Evolutionary conservation across 2,888 invertebrate genomes (phyloP).

Genomic region (Tetragnatha montana): DNA sequence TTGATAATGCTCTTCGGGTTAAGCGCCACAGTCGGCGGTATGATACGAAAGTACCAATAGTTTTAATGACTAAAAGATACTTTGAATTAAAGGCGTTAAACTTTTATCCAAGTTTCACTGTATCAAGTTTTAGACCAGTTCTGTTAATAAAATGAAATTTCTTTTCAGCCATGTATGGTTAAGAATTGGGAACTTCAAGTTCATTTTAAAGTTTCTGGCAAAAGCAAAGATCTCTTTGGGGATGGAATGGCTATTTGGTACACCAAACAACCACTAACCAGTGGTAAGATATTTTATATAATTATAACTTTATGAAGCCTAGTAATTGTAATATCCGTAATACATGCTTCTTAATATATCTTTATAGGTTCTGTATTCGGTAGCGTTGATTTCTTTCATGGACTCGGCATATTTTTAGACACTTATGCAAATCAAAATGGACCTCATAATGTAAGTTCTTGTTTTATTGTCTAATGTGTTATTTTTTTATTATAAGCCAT

Average conservation of each 20-base stretch:
- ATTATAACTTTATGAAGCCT: no score
- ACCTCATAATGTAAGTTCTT: constrained; percentile 91
- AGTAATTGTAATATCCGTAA: neutral
- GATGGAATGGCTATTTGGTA: constrained; percentile 99
- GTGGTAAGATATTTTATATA: constrained; percentile 61
- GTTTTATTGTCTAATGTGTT: neutral
- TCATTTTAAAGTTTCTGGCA: constrained; percentile 96
- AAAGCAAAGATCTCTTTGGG: constrained; percentile 95
- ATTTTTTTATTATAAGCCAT: neutral
- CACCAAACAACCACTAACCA: constrained; percentile 72
- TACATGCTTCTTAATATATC: neutral
- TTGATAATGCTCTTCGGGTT: no score
- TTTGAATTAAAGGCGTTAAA: neutral
- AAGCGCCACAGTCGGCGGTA: no score
- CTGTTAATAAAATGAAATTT: neutral
- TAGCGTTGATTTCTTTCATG: constrained; percentile 91
- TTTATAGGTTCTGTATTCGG: constrained; percentile 92
- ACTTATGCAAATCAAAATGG: constrained; percentile 99
- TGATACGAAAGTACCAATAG: no score
- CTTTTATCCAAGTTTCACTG: neutral
- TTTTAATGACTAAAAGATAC: no score
- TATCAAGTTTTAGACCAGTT: neutral
- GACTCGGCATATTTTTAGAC: constrained; percentile 94
- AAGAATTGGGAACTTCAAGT: constrained; percentile 98
- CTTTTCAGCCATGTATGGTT: constrained; percentile 83